A percentile compares a stretch with the other conserved stretches of the same genome.
phyloP scores from a whole-genome alignment of 92 coral and sea anemone genomes.

The Pocillopora grandis region DNA sequence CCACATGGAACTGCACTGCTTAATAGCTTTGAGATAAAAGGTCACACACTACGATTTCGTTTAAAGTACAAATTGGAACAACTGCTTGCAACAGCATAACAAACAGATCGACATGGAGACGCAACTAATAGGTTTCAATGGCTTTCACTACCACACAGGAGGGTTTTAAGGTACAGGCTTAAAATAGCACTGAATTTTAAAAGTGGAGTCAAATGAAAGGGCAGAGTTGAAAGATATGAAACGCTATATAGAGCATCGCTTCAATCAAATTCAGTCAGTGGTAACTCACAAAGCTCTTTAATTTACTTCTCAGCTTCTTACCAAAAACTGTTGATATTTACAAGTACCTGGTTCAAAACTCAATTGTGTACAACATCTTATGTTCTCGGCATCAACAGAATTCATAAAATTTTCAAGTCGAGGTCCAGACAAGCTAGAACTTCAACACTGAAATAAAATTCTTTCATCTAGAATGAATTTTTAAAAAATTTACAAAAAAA shows the following conservation, averaged over 20 bases:
- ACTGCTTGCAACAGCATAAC: background rate
- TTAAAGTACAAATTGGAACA: background rate
- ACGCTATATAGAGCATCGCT: background rate
- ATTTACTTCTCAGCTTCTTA: slow-evolving; percentile 14
- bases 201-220: background rate
- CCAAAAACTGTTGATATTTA: slow-evolving; percentile 6
- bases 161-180: background rate
- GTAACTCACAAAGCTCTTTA: slow-evolving; percentile 5
- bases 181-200: background rate
- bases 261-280: background rate
- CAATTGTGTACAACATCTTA: slow-evolving; percentile 27
- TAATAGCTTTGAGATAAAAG: background rate
- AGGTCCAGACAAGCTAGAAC: background rate
- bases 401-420: slow-evolving; percentile 1
- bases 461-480: background rate
- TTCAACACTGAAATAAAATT: background rate
- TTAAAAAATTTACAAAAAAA: background rate
- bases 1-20: background rate
- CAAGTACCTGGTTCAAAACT: slow-evolving; percentile 3
- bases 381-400: background rate
- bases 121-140: background rate
- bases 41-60: background rate
- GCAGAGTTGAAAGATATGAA: background rate
- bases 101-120: background rate
- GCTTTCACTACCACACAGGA: background rate